These are phyloP conservation scores for Polypterus senegalus DNA, from an alignment of 2,113 vertebrate species.

Conservation along the genomic window DNA sequence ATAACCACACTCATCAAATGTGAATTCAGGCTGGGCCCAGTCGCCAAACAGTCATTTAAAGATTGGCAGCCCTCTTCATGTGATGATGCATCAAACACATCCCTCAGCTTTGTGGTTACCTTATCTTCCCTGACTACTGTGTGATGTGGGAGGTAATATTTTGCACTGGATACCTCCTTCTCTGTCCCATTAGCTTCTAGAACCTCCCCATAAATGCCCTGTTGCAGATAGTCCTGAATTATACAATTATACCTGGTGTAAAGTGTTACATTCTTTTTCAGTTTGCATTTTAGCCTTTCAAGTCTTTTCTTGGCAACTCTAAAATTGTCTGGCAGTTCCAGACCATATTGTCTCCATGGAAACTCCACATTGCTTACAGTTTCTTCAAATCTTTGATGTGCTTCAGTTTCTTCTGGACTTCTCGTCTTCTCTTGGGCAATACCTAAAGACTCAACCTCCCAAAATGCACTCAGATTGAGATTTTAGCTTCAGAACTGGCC, in stretches of 20 bases:
- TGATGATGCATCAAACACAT: slow-evolving; percentile 6
- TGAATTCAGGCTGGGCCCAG: background rate
- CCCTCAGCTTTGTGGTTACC: slow-evolving; percentile 3
- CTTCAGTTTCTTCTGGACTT: background rate
- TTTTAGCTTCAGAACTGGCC: background rate
- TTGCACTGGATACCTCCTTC: slow-evolving; percentile 28
- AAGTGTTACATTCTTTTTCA: background rate
- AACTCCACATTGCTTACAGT: background rate
- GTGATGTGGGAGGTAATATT: slow-evolving; percentile 15
- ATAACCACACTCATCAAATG: background rate
- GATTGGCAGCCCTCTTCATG: slow-evolving; percentile 2
- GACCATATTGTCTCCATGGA: background rate
- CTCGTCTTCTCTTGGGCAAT: background rate
- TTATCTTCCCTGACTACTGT: slow-evolving; percentile 6
- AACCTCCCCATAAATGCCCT: background rate
- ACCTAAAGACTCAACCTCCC: slow-evolving; percentile 1
- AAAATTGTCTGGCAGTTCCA: slow-evolving; percentile 4
- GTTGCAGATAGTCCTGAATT: background rate
- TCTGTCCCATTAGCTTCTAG: background rate
- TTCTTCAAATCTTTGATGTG: background rate
- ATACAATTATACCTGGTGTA: background rate
- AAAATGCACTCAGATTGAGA: slow-evolving; percentile 6
- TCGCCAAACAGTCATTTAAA: slow-evolving; percentile 1
- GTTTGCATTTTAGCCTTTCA: too few relatives aligned
- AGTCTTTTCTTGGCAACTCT: slow-evolving; percentile 6